Evolutionary conservation across 2,888 invertebrate species (phyloP).

Genomic region (Trichopria drosophilae): DNA sequence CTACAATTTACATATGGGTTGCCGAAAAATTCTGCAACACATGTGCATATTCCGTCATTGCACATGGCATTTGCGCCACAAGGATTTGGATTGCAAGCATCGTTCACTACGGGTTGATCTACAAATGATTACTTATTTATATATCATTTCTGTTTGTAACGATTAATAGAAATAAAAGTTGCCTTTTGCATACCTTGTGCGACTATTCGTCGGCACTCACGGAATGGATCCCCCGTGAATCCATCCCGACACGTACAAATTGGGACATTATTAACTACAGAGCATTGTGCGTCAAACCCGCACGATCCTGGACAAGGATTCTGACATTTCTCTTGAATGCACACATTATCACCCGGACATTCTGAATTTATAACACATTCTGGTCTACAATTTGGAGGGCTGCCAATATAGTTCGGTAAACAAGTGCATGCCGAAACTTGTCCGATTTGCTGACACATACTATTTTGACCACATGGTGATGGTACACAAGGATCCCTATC

Average conservation of each 20-base stretch:
- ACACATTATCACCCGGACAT: slow-evolving; percentile 65
- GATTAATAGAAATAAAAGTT: too few species aligned
- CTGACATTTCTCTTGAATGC: slow-evolving; percentile 76
- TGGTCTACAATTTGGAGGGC: slow-evolving; percentile 57
- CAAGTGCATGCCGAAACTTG: slow-evolving; percentile 53
- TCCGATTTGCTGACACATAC: slow-evolving; percentile 71
- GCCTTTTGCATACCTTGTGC: too few species aligned
- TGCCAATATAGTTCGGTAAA: not conserved
- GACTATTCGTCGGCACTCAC: too few species aligned
- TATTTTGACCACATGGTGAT: slow-evolving; percentile 77
- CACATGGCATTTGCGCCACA: slow-evolving; percentile 77
- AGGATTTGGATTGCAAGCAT: slow-evolving; percentile 74
- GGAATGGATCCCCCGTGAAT: slow-evolving; percentile 77
- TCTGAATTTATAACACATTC: slow-evolving; percentile 64
- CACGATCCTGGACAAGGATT: slow-evolving; percentile 76
- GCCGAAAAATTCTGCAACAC: slow-evolving; percentile 73
- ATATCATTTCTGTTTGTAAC: too few species aligned
- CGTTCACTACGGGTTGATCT: slow-evolving; percentile 43
- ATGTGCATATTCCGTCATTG: slow-evolving; percentile 69
- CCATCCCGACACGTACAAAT: slow-evolving; percentile 64
- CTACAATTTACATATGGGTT: slow-evolving; percentile 75
- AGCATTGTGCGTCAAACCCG: slow-evolving; percentile 73
- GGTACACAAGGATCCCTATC: slow-evolving; percentile 68
- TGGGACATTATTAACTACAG: slow-evolving; percentile 63
- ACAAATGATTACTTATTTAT: too few species aligned